Evolutionary conservation across 2,113 vertebrate species (phyloP).

Genomic region (Monarcha castaneiventris): DNA sequence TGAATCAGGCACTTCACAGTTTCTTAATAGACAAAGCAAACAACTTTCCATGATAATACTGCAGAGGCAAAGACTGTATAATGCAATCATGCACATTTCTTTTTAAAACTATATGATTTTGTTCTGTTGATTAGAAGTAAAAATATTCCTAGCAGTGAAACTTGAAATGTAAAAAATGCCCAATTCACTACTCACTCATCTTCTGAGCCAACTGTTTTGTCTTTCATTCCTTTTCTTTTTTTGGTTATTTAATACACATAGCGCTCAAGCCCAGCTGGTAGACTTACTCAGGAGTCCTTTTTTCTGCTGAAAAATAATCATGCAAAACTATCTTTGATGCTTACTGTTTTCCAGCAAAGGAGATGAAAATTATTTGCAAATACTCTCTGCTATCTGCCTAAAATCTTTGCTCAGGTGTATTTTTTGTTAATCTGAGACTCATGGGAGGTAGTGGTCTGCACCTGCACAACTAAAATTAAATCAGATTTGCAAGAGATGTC

Average conservation of each 20-base stretch:
- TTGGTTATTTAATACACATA: not conserved
- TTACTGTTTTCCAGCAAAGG: not conserved
- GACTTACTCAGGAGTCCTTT: not conserved
- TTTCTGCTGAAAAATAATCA: not conserved
- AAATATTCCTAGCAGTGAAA: not conserved
- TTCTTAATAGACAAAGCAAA: conserved; percentile 15
- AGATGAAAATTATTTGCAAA: not conserved
- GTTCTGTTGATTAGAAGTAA: conserved; percentile 23
- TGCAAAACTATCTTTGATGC: not conserved
- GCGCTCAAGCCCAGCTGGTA: not conserved
- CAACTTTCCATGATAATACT: conserved; percentile 8
- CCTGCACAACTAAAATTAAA: conserved; percentile 19
- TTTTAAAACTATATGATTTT: conserved; percentile 22
- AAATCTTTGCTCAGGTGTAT: not conserved
- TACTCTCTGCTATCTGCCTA: not conserved
- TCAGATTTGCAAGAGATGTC: not conserved
- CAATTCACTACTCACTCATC: not conserved
- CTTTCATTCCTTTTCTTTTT: not conserved
- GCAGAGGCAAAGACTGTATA: not conserved
- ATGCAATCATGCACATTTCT: conserved; percentile 48
- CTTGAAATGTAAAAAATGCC: not conserved
- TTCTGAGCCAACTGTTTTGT: not conserved
- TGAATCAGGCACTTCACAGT: not conserved
- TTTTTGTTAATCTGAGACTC: not conserved
- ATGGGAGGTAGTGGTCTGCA: not conserved